A percentile compares a stretch with the other conserved stretches of the same genome.
These are phyloP conservation scores for Crocodylus rhombifer DNA, from an alignment of 2,797 vertebrate species.

Conservation along the genomic window DNA sequence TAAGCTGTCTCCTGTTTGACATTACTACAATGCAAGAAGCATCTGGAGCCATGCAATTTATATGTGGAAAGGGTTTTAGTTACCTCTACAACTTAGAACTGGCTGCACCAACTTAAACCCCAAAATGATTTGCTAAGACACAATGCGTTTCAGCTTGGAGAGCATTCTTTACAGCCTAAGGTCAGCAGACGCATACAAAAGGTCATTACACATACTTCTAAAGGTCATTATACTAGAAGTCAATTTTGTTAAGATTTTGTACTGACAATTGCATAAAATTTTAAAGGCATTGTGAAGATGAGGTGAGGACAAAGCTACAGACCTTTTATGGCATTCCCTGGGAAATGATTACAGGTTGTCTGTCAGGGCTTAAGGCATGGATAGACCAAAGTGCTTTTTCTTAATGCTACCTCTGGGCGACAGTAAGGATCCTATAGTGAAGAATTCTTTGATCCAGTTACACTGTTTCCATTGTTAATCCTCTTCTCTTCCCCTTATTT, in stretches of 20 bases:
- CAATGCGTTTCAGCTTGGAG: background rate
- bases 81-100: background rate
- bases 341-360: background rate
- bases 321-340: constrained; percentile 40
- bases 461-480: background rate
- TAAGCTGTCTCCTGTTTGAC: background rate
- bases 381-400: background rate
- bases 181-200: no score
- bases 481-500: fast-evolving
- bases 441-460: background rate
- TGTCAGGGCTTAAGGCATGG: background rate
- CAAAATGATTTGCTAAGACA: background rate
- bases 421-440: background rate
- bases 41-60: background rate
- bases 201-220: no score
- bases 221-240: no score
- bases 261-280: no score
- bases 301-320: background rate
- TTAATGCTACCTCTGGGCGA: fast-evolving
- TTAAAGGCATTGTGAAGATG: no score
- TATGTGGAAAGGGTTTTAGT: background rate
- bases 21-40: background rate
- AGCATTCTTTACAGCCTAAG: background rate
- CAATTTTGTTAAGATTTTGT: no score
- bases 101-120: background rate